Conservation (phyloP, 2,113 vertebrate species). For the Gasterosteus aculeatus region DNA sequence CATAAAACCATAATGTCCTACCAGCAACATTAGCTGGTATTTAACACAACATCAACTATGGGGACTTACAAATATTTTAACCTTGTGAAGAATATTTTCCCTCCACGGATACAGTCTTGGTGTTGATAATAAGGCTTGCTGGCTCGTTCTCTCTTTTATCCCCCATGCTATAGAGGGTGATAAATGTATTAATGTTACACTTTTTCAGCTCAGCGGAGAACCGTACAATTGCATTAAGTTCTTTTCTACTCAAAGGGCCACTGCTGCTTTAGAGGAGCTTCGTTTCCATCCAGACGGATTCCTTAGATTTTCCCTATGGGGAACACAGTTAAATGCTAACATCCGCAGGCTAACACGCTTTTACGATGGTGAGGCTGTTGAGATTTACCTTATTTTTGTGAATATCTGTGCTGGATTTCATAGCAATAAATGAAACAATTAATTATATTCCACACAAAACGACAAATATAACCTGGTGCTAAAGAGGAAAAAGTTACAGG, state of each 20-base stretch:
- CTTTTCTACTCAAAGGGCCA: slow-evolving; percentile 6
- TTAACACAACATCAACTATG: neutral
- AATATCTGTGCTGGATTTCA: neutral
- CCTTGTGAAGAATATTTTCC: neutral
- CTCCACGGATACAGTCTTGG: neutral
- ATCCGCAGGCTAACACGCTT: neutral
- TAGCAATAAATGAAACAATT: neutral
- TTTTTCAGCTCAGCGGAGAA: slow-evolving; percentile 24
- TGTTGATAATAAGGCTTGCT: neutral
- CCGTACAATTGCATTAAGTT: slow-evolving; percentile 28
- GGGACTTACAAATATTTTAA: neutral
- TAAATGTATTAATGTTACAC: slow-evolving; percentile 26
- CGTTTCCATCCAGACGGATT: slow-evolving; percentile 18
- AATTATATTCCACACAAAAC: neutral
- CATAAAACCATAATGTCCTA: slow-evolving; percentile 2
- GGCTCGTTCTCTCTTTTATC: slow-evolving; percentile 1
- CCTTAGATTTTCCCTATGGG: neutral
- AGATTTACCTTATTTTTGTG: neutral
- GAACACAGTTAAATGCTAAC: neutral
- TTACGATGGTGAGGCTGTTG: neutral
- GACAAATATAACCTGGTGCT: neutral
- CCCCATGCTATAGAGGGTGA: slow-evolving; percentile 12
- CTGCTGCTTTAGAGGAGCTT: slow-evolving; percentile 26
- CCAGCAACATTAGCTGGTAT: neutral
- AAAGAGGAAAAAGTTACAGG: neutral